A percentile compares a stretch with the other conserved stretches of the same genome.
Evolutionary conservation across 2,113 vertebrate genomes (phyloP).

Genomic region (Desmodus rotundus): DNA sequence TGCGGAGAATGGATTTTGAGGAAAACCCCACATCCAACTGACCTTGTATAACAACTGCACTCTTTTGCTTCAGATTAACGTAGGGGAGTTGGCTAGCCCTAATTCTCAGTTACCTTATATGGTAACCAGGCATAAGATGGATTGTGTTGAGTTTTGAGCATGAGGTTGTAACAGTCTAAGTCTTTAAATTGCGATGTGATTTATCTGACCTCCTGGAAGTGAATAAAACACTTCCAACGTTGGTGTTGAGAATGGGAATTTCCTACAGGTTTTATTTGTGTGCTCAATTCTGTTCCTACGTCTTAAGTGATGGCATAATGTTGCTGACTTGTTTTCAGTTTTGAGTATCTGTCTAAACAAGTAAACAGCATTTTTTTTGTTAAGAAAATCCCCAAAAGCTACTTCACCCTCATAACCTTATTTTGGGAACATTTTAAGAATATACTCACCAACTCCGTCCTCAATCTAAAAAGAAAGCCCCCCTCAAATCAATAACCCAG

Average conservation of each 20-base stretch:
- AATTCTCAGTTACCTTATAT: neutral
- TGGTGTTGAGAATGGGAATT: neutral
- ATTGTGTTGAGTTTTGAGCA: conserved; percentile 1
- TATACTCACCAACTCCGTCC: neutral
- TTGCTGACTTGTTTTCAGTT: conserved; percentile 22
- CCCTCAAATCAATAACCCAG: conserved; percentile 12
- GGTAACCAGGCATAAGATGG: neutral
- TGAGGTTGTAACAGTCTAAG: neutral
- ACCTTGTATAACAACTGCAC: neutral
- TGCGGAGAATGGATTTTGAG: neutral
- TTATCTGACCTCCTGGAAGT: neutral
- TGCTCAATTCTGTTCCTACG: neutral
- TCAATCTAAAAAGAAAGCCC: conserved; percentile 2
- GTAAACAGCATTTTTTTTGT: neutral
- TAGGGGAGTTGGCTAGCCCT: neutral
- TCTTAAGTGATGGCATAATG: conserved; percentile 18
- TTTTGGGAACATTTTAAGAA: neutral
- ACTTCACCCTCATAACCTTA: neutral
- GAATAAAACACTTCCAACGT: neutral
- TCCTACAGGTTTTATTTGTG: neutral
- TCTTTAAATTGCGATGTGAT: conserved; percentile 14
- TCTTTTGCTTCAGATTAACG: conserved; percentile 20
- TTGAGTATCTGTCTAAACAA: neutral
- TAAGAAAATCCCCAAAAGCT: conserved; percentile 31
- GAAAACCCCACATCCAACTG: neutral